phyloP scores from a whole-genome alignment of 2,888 invertebrate species.

The Hirtodrosophila alboralis region DNA sequence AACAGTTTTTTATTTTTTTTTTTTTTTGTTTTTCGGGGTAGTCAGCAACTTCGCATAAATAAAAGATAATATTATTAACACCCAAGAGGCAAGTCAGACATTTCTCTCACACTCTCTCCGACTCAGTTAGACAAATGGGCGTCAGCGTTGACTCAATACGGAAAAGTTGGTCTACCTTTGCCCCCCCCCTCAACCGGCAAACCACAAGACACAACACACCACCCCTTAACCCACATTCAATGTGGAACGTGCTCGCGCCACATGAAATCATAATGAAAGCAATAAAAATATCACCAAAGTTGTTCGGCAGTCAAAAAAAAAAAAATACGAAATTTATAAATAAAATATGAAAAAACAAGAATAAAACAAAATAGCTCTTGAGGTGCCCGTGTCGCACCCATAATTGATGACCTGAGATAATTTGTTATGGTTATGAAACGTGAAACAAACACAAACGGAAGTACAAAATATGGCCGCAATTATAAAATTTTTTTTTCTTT shows the following conservation, averaged over 20 bases:
- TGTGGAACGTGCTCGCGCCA: constrained; percentile 65
- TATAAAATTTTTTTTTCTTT: too few species aligned
- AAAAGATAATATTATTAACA: constrained; percentile 79
- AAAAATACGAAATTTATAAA: constrained; percentile 24
- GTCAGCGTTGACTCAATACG: constrained; percentile 61
- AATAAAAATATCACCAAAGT: constrained; percentile 71
- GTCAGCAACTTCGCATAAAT: constrained; percentile 56
- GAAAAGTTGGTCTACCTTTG: constrained; percentile 31
- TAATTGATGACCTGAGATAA: constrained; percentile 79
- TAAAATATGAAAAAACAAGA: constrained; percentile 16
- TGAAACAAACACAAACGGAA: constrained; percentile 58
- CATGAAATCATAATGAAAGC: constrained; percentile 78
- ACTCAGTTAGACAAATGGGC: constrained; percentile 71
- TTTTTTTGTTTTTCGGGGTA: too few species aligned
- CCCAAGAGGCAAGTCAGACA: constrained; percentile 48
- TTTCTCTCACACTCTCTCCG: too few species aligned
- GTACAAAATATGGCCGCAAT: constrained; percentile 49
- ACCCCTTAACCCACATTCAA: constrained; percentile 18
- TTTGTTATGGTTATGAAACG: constrained; percentile 76
- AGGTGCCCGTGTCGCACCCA: constrained; percentile 55
- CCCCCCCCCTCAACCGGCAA: background rate
- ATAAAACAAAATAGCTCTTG: constrained; percentile 33
- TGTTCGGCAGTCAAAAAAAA: constrained; percentile 20
- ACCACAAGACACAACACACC: too few species aligned
- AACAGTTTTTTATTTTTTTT: too few species aligned